phyloP scores from a whole-genome alignment of 2,888 invertebrate genomes.

The Graphium colonna region DNA sequence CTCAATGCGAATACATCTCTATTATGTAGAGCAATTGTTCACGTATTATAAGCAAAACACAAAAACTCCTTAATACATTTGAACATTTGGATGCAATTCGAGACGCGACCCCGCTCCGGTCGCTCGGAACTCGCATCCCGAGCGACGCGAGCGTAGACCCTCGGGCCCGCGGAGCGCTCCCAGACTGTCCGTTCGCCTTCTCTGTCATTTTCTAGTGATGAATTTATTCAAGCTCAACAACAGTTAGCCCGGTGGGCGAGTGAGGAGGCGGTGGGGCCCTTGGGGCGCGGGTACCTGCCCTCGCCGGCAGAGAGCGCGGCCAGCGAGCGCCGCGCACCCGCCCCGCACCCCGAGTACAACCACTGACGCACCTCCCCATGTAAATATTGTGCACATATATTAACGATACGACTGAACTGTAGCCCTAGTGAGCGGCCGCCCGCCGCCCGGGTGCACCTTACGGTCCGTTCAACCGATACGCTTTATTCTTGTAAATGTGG shows the following conservation, averaged over 20 bases:
- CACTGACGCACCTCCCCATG: conserved; percentile 53
- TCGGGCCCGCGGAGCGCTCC: conserved; percentile 44
- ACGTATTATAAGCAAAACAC: too few relatives aligned
- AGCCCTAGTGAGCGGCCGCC: conserved; percentile 50
- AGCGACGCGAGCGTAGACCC: conserved; percentile 21
- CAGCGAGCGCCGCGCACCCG: conserved; percentile 57
- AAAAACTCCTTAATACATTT: too few relatives aligned
- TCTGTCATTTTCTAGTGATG: conserved; percentile 96
- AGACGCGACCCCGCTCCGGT: too few relatives aligned
- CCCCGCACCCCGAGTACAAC: conserved; percentile 57
- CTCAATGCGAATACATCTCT: too few relatives aligned
- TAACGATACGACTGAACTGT: conserved; percentile 71
- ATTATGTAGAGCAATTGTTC: too few relatives aligned
- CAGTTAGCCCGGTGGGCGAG: conserved; percentile 97
- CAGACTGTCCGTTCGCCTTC: conserved; percentile 85
- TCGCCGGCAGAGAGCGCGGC: conserved; percentile 57
- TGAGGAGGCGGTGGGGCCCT: conserved; percentile 87
- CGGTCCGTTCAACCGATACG: conserved; percentile 66
- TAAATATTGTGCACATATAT: conserved; percentile 71
- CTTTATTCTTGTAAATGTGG: conserved; percentile 66
- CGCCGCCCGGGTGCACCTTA: conserved; percentile 41
- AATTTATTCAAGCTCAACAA: conserved; percentile 98
- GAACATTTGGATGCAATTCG: too few relatives aligned
- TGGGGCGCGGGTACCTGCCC: conserved; percentile 45
- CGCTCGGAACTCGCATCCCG: background rate